phyloP scores from a whole-genome alignment of 2,113 vertebrate species.

The Bolborhynchus lineola region DNA sequence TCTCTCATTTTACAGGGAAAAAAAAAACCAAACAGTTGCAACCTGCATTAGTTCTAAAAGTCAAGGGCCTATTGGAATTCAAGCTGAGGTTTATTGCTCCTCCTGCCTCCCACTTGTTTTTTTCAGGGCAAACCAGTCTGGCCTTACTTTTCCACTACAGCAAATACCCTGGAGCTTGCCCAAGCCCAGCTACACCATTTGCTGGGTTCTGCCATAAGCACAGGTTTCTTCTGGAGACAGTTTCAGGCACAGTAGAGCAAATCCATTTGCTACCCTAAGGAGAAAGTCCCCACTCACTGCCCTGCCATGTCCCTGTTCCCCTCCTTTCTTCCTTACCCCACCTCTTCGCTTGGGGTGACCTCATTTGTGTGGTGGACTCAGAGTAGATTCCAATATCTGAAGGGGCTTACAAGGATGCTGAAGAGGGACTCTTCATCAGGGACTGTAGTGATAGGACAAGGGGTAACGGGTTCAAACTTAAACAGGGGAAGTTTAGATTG shows the following conservation, averaged over 20 bases:
- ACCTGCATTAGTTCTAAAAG: not conserved
- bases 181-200: not conserved
- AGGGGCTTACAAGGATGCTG: not conserved
- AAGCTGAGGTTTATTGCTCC: not conserved
- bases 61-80: not conserved
- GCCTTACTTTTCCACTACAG: not conserved
- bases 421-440: not conserved
- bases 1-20: not conserved
- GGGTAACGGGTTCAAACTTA: not conserved
- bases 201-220: not conserved
- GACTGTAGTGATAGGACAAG: not conserved
- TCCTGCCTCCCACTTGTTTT: not conserved
- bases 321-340: not conserved
- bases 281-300: fast-evolving
- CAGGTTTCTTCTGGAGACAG: not conserved
- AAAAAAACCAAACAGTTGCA: not conserved
- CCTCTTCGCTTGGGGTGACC: not conserved
- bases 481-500: not conserved
- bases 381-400: not conserved
- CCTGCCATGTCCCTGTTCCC: not conserved
- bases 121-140: not conserved
- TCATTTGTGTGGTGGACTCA: not conserved
- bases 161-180: not conserved
- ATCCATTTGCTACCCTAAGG: not conserved
- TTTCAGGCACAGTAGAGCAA: not conserved